Evolutionary conservation across 2,888 invertebrate species (phyloP).

Genomic region (Charanyca ferruginea): DNA sequence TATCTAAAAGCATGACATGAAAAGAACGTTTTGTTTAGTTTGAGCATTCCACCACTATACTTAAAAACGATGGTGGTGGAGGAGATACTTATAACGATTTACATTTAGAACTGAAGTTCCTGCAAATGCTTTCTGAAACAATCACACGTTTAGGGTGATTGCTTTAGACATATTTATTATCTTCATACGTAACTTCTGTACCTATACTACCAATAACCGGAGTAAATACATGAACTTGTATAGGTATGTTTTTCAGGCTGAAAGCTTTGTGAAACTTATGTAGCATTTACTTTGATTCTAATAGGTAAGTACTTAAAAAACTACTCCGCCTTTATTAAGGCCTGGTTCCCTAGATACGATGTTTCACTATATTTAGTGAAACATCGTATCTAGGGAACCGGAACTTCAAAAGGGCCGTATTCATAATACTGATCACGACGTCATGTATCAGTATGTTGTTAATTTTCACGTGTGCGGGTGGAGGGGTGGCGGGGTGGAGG

Average conservation of each 20-base stretch:
- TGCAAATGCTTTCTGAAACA: neutral
- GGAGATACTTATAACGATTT: too few species aligned
- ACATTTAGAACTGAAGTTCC: neutral
- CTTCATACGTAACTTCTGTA: neutral
- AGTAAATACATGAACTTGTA: neutral
- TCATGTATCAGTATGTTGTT: constrained; percentile 85
- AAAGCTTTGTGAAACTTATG: constrained; percentile 7
- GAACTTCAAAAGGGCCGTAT: constrained; percentile 79
- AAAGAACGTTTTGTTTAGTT: neutral
- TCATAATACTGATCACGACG: constrained; percentile 82
- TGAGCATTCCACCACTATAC: too few species aligned
- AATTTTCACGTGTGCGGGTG: constrained; percentile 88
- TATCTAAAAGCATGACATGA: neutral
- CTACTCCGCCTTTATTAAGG: constrained; percentile 18
- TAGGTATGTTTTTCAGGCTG: constrained; percentile 10
- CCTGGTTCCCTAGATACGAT: too few species aligned
- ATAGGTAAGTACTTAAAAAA: constrained; percentile 14
- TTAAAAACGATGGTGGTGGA: neutral
- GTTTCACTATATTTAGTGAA: too few species aligned
- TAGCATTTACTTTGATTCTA: neutral
- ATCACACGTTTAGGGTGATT: neutral
- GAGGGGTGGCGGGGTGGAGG: constrained; percentile 80
- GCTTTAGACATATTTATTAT: too few species aligned
- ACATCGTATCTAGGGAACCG: constrained; percentile 67
- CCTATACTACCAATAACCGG: neutral